Percentiles rank a stretch among this genome's conserved stretches.
Conservation (phyloP, 2,797 vertebrate genomes). For the Oryzias sinensis region DNA sequence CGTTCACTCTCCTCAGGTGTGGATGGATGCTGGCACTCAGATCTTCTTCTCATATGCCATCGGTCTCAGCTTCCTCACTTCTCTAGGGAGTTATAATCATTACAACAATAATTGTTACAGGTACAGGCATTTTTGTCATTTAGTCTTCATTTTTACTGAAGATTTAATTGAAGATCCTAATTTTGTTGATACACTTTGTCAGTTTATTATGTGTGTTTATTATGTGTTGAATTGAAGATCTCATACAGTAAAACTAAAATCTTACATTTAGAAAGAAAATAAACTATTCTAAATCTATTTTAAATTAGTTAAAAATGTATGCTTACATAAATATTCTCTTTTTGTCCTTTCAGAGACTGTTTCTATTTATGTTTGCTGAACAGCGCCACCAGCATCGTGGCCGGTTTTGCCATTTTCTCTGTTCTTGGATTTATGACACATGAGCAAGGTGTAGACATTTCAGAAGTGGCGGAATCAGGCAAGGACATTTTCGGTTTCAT, state of each 20-base stretch:
- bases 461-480: slow-evolving; percentile 91
- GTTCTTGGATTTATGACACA: slow-evolving; percentile 91
- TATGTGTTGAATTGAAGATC: too few species aligned
- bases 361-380: slow-evolving; percentile 89
- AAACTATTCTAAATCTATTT: too few species aligned
- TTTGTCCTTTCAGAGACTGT: slow-evolving; percentile 79
- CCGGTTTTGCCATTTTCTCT: slow-evolving; percentile 91
- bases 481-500: slow-evolving; percentile 15
- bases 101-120: slow-evolving; percentile 91
- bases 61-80: slow-evolving; percentile 88
- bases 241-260: too few species aligned
- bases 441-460: slow-evolving; percentile 86
- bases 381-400: slow-evolving; percentile 88
- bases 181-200: too few species aligned
- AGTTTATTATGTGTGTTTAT: too few species aligned
- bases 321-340: neutral
- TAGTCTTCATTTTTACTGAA: too few species aligned
- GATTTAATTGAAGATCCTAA: too few species aligned
- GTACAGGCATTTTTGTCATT: slow-evolving; percentile 49
- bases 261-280: too few species aligned
- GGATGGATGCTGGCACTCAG: slow-evolving; percentile 92
- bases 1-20: slow-evolving; percentile 75
- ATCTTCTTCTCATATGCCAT: slow-evolving; percentile 91
- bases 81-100: slow-evolving; percentile 92
- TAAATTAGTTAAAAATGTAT: neutral